Evolutionary conservation across 1,140 invertebrate species (phyloP).

Genomic region (Hirudo medicinalis): DNA sequence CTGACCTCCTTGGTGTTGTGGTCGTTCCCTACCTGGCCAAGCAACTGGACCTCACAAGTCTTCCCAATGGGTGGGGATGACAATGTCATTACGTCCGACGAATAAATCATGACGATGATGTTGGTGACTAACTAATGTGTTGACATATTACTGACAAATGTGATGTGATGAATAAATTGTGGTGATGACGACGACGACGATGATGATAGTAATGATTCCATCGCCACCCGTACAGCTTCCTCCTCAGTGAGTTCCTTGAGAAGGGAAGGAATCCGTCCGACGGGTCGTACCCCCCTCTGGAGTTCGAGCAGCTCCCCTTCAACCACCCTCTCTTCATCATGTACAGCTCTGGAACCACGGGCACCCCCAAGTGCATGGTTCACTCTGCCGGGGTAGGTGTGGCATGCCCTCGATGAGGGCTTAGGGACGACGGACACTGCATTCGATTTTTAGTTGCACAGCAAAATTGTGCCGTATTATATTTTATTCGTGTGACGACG

Average conservation of each 20-base stretch:
- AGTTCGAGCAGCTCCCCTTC: conserved; percentile 49
- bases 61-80: conserved; percentile 36
- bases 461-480: too few relatives aligned
- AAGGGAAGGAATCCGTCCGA: conserved; percentile 24
- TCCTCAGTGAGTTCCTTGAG: conserved; percentile 35
- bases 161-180: too few relatives aligned
- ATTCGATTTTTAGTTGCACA: too few relatives aligned
- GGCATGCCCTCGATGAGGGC: too few relatives aligned
- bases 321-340: conserved; percentile 52
- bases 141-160: too few relatives aligned
- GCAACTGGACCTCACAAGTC: conserved; percentile 32
- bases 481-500: neutral
- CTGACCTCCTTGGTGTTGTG: conserved; percentile 43
- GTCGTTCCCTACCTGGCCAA: conserved; percentile 41
- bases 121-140: too few relatives aligned
- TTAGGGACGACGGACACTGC: too few relatives aligned
- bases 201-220: neutral
- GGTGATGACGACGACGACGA: neutral
- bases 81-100: too few relatives aligned
- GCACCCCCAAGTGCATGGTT: conserved; percentile 51
- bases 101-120: too few relatives aligned
- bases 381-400: conserved; percentile 48
- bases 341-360: conserved; percentile 52
- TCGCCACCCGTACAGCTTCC: conserved; percentile 25
- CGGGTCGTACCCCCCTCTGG: conserved; percentile 30